These are phyloP conservation scores for Poecilobothrus nobilitatus DNA, from an alignment of 2,888 invertebrate genomes.

Conservation along the genomic window DNA sequence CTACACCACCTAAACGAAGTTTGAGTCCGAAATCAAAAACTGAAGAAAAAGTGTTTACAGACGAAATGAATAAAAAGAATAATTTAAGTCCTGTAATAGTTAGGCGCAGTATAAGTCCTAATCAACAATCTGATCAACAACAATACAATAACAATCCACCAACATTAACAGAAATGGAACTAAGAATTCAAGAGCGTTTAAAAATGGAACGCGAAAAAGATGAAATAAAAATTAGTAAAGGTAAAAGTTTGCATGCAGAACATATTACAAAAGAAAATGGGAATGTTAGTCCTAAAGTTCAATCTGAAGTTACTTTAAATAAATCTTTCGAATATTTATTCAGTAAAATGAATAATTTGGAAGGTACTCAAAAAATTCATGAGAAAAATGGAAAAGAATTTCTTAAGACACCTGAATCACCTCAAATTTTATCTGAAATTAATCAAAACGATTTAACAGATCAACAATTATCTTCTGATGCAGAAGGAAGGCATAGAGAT, in stretches of 20 bases:
- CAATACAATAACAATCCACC: neutral
- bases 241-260: neutral
- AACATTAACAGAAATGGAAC: conserved; percentile 5
- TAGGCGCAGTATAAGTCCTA: neutral
- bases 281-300: neutral
- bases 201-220: neutral
- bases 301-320: neutral
- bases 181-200: conserved; percentile 8
- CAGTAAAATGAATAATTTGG: conserved; percentile 1
- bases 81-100: neutral
- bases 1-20: too few relatives aligned
- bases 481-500: conserved; percentile 33
- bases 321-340: conserved; percentile 5
- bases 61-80: neutral
- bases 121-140: neutral
- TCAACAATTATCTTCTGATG: conserved; percentile 23
- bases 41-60: neutral
- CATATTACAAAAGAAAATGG: neutral
- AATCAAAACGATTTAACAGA: conserved; percentile 19
- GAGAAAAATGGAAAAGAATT: neutral
- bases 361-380: conserved; percentile 20
- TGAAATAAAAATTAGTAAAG: neutral
- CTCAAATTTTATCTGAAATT: neutral
- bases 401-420: neutral
- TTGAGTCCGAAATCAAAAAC: neutral